Base-by-base conservation (phyloP, 1,140 invertebrate genomes). In the Papilio xuthus region DNA sequence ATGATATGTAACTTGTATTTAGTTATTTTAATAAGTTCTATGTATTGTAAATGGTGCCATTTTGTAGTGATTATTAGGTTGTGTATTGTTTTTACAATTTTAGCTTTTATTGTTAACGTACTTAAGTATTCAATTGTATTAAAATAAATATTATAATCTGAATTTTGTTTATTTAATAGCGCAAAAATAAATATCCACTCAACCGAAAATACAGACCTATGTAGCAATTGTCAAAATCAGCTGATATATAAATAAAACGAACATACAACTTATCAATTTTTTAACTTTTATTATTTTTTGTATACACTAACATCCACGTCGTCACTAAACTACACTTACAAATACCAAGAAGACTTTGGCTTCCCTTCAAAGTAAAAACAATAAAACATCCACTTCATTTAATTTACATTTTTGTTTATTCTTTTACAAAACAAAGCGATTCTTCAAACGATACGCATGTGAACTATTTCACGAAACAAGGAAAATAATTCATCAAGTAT, bases 321-420 rank as follows among this genome's bases (percentile, higher is more conserved):
- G 87, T 60, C 56, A 60, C 84, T 90, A 88, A 83, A 84, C 85
- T 89, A 88, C 70, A 77, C 84, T 87, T 89, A 88, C 84, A 79
- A 83, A 81, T 84, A 88, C 88, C 83, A 88, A 92, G 89, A 93
- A 92, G 89, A 90, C 90, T 93, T 93, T 90, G 91, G 90, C 90
- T 92, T 88, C 89, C 89, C 84, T 84, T 80, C 53, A 85, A 88
- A 84, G 81, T 86, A 88, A 79, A 88, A 88, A 84, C 76, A 81
- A 83, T 78, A 78, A 81, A 85, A 85, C n/a, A n/a, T n/a, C 81
- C 79, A 78, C 80, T 84, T 82, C 81, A 83, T 84, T 78, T 77
- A 82, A 84, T 76, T 83, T 78, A 80, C 73, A 44, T 80, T 76
- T 67, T 50, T 41, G 32, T 74, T 63, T 78, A 60, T 75, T 83